Conservation (phyloP, 2,888 invertebrate species). For the Theretra japonica region DNA sequence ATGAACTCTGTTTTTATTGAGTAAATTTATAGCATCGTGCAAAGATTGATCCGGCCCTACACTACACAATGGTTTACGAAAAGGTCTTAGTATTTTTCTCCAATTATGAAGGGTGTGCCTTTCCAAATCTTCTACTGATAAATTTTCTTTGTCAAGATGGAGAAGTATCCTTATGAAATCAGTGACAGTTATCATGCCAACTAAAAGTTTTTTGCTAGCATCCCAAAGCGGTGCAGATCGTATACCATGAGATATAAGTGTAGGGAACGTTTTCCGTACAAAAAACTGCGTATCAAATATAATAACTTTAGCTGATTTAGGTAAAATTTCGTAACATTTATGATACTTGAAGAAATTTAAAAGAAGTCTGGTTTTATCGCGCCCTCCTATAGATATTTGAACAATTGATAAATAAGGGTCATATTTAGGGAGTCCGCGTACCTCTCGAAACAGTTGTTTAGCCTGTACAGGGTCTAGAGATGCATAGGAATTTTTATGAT, state of each 20-base stretch:
- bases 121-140: constrained; percentile 77
- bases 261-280: constrained; percentile 79
- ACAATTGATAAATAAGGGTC: constrained; percentile 81
- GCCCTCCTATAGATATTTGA: constrained; percentile 79
- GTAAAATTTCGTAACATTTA: constrained; percentile 80
- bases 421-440: constrained; percentile 77
- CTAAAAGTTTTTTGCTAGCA: constrained; percentile 73
- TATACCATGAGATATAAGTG: constrained; percentile 79
- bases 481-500: constrained; percentile 80
- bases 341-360: constrained; percentile 82
- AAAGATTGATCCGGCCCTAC: constrained; percentile 76
- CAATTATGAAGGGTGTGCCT: constrained; percentile 77
- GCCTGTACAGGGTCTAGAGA: constrained; percentile 78
- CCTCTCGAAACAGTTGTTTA: constrained; percentile 79
- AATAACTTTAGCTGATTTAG: constrained; percentile 81
- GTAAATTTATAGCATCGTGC: constrained; percentile 78
- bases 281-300: constrained; percentile 81
- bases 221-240: constrained; percentile 81
- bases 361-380: constrained; percentile 78
- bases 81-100: constrained; percentile 73
- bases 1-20: constrained; percentile 76
- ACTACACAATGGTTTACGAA: constrained; percentile 73
- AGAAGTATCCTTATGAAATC: constrained; percentile 79
- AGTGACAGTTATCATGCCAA: constrained; percentile 81
- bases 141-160: constrained; percentile 71